Conservation (phyloP, 2,797 vertebrate species). For the Peromyscus eremicus region DNA sequence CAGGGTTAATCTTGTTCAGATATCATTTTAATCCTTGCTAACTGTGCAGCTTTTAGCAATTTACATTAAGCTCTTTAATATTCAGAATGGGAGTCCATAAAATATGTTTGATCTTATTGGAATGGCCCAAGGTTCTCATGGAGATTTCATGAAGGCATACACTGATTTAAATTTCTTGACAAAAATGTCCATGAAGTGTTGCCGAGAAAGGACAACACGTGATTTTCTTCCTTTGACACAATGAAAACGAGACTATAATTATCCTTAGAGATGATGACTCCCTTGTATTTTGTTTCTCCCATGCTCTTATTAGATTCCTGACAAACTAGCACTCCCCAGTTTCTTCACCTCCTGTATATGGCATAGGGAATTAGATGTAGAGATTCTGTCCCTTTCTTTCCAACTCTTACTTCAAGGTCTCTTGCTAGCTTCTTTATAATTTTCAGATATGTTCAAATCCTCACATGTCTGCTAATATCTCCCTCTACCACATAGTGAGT, state of each 20-base stretch:
- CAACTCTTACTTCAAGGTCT: conserved; percentile 23
- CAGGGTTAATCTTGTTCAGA: background rate
- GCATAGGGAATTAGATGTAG: background rate
- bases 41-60: background rate
- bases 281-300: conserved; percentile 20
- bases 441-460: conserved; percentile 37
- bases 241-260: conserved; percentile 53
- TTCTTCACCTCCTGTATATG: background rate
- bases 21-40: background rate
- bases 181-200: conserved; percentile 11
- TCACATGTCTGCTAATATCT: background rate
- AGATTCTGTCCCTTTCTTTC: background rate
- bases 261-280: background rate
- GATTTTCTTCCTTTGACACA: background rate
- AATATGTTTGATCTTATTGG: background rate
- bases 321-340: background rate
- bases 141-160: conserved; percentile 10
- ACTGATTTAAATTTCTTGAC: conserved; percentile 42
- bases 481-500: background rate
- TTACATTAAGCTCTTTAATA: background rate
- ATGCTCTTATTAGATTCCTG: conserved; percentile 34
- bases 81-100: background rate
- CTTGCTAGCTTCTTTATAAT: background rate
- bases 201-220: background rate
- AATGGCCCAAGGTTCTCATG: conserved; percentile 24